A percentile compares a stretch with the other conserved stretches of the same genome.
These are phyloP conservation scores for Pycnonotus jocosus DNA, from an alignment of 2,113 vertebrate genomes.

Conservation along the genomic window DNA sequence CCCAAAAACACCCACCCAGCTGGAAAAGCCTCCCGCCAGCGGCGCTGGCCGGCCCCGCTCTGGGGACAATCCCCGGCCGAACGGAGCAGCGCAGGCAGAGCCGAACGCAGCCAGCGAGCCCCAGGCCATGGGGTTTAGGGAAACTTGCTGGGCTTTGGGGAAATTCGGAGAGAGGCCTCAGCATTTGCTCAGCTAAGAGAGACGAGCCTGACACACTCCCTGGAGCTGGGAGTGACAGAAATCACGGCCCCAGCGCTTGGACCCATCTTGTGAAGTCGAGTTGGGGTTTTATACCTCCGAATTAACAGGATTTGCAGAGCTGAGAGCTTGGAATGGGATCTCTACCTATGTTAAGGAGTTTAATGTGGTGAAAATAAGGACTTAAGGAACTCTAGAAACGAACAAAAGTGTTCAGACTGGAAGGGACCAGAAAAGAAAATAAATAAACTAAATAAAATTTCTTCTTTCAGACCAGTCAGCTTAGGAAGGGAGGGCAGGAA, in stretches of 20 bases:
- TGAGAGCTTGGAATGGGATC: background rate
- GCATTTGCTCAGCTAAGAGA: background rate
- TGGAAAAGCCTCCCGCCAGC: rapidly evolving
- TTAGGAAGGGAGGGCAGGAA: background rate
- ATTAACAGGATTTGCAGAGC: background rate
- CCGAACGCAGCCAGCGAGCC: rapidly evolving
- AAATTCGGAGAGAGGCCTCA: background rate
- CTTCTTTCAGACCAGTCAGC: background rate
- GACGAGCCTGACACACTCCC: background rate
- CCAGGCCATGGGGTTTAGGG: background rate
- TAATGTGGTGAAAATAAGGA: background rate
- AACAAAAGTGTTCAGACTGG: background rate
- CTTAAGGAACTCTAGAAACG: background rate
- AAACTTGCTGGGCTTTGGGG: background rate
- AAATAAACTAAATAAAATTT: conserved; percentile 64
- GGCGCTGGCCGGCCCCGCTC: background rate
- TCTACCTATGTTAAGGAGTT: background rate
- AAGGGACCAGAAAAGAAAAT: conserved; percentile 60
- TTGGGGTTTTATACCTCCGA: background rate
- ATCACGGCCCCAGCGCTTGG: background rate
- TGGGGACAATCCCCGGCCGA: background rate
- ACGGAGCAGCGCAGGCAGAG: background rate
- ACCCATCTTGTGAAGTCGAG: background rate
- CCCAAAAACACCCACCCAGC: background rate
- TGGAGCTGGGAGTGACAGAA: background rate